A percentile compares a stretch with the other conserved stretches of the same genome.
These are phyloP conservation scores for Streptopelia turtur DNA, from an alignment of 2,797 vertebrate species.

Conservation along the genomic window DNA sequence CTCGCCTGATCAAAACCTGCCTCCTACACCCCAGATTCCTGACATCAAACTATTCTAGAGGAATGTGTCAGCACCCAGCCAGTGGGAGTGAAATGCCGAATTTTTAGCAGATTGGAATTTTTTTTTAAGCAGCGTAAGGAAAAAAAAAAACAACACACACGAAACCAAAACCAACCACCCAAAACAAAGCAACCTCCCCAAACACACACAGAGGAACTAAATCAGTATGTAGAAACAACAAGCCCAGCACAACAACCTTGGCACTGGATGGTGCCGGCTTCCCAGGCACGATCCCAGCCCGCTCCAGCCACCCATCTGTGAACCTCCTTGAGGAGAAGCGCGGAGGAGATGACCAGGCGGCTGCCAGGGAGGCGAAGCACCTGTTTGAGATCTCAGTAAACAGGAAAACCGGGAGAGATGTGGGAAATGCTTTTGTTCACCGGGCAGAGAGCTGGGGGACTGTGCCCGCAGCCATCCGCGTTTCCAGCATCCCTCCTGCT, in stretches of 20 bases:
- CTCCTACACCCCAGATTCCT: conserved; percentile 20
- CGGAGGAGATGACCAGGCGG: fast-evolving
- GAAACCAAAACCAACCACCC: background rate
- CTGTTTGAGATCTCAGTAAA: background rate
- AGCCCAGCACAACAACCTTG: background rate
- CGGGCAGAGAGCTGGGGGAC: background rate
- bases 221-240: background rate
- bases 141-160: background rate
- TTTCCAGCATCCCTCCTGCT: background rate
- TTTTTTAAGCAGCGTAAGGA: conserved; percentile 45
- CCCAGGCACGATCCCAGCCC: background rate
- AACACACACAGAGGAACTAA: background rate
- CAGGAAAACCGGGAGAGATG: background rate
- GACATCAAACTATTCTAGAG: conserved; percentile 2
- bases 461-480: fast-evolving
- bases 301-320: background rate
- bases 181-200: conserved; percentile 29
- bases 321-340: background rate
- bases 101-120: conserved; percentile 54
- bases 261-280: background rate
- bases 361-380: background rate
- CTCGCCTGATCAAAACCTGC: background rate
- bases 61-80: conserved; percentile 11
- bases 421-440: background rate
- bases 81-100: conserved; percentile 48